Base-by-base conservation (phyloP, 2,888 invertebrate species). In the Leptogaster cylindrica region DNA sequence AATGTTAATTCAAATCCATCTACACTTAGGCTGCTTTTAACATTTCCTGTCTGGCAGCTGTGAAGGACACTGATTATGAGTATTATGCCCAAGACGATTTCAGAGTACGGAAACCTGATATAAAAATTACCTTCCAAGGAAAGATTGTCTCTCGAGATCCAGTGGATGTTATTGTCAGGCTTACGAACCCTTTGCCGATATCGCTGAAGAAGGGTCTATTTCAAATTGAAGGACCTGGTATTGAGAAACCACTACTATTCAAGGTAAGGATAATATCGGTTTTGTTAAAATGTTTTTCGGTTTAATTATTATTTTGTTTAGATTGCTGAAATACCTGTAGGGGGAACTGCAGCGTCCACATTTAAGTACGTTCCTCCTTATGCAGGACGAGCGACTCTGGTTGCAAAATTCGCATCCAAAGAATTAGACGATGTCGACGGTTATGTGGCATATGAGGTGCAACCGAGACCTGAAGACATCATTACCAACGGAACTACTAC, bases 391-490 rank as follows among this genome's bases (percentile, higher is more conserved):
- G 89, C 90, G 71, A 92, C 93, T 14, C 87, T 96, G 70, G 88
- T 90, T 20, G 94, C 91, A 16, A 95, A 94, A 78, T 96, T 96
- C 80, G 85, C 86, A 55, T 92, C 93, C 8, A 92, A 90, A 74
- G 93, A 96, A 78, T 84, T 97, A 73, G 88, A 89, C 70, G 95
- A 96, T 77, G 92, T 95, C 2, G 95, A 95, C 75, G 95, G 96
- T 1, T 93, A 90, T 80, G 78, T 89, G n/a, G 86, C 89, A 58
- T 88, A 92, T 73, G 87, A 87, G 81, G 90, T 93, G 5, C 83
- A 83, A 70, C 81, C 81, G 0, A 71, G 77, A 36, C 77, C 79
- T 0, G 77, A 77, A 41, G 81, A 81, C 72, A 68, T 79, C 16
- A 68, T 79, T n/a, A 74, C 73, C 39, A 77, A 77, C 71, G 76